These are phyloP conservation scores for Parnassius orleans DNA, from an alignment of 2,888 invertebrate species.

Conservation along the genomic window DNA sequence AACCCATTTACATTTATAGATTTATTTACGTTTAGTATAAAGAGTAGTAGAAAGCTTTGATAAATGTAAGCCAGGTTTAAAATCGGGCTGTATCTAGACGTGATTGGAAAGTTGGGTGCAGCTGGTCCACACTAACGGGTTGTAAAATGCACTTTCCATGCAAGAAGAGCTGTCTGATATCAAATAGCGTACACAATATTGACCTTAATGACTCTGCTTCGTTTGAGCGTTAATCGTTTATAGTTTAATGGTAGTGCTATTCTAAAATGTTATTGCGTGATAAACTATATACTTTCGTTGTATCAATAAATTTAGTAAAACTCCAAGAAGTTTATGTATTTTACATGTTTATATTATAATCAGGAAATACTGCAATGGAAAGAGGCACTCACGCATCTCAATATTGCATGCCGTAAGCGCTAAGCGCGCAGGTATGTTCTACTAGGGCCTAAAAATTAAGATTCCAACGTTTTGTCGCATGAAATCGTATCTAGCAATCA, in stretches of 20 bases:
- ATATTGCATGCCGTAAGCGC: too few species aligned
- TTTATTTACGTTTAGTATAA: slow-evolving; percentile 15
- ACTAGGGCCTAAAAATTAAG: too few species aligned
- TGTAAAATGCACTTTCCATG: slow-evolving; percentile 61
- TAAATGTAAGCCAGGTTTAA: slow-evolving; percentile 47
- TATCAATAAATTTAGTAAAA: not conserved
- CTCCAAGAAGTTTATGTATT: too few species aligned
- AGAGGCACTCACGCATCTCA: too few species aligned
- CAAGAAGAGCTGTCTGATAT: slow-evolving; percentile 70
- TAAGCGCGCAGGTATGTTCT: too few species aligned
- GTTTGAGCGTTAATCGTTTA: slow-evolving; percentile 15
- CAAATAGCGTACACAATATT: slow-evolving; percentile 43
- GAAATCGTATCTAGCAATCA: too few species aligned
- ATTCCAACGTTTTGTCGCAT: too few species aligned
- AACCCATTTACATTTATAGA: not conserved
- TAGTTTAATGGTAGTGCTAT: not conserved
- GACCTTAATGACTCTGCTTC: slow-evolving; percentile 39
- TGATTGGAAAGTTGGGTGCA: slow-evolving; percentile 74
- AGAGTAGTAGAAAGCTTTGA: slow-evolving; percentile 60
- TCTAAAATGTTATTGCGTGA: not conserved
- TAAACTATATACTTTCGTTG: not conserved
- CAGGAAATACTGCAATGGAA: too few species aligned
- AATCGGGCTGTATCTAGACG: slow-evolving; percentile 44
- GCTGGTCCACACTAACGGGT: slow-evolving; percentile 55
- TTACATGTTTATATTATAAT: too few species aligned